Evolutionary conservation across 2,888 invertebrate genomes (phyloP), one percentile per base, ranked within the genome.

Genomic region (Bruchidius siliquastri): DNA sequence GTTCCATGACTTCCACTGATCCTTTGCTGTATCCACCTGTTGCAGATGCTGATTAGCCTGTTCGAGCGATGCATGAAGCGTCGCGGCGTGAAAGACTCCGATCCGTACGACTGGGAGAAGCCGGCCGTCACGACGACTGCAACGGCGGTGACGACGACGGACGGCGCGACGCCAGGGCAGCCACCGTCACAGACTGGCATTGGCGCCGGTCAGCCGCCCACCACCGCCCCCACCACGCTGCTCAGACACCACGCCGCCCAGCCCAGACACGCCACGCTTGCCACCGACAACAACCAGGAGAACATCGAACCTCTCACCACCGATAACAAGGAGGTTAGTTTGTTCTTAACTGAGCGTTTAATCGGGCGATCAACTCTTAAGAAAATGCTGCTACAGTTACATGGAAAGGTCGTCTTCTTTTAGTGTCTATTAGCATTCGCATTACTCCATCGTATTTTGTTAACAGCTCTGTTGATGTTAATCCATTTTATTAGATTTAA

Each of bases 101-200:
- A 98, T 88, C 96, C 96, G 0, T 98, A 94, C 85, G 98, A 98
- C 85, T 98, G 98, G 98, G 98, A 98, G 88, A 96, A 91, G 81
- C 88, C 89, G 2, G 82, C 85, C 0, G 67, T 67, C 13, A 8
- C 10, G 21, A 82, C 82, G 69, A 78, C 83, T 1, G 10, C 10
- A 10, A 82, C 82, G 69, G 78, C 83, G 0, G 75, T 79, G 6
- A 79, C 82, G 21, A 82, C 81, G 30, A 80, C 83, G 3, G 80
- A 83, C 4, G 67, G 21, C 0, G 21, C 21, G 20, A 82, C 84
- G 49, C 85, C 85, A 72, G 84, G 84, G 74, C 82, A 82, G 69
- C 79, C 83, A 0, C 75, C 78, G 4, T 79, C 82, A 21, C 82
- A 81, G 30, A 80, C 83, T 3, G 80, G 83, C 4, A 82, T 82